phyloP scores from a whole-genome alignment of 2,113 vertebrate genomes.

The Daphoenositta chrysoptera region DNA sequence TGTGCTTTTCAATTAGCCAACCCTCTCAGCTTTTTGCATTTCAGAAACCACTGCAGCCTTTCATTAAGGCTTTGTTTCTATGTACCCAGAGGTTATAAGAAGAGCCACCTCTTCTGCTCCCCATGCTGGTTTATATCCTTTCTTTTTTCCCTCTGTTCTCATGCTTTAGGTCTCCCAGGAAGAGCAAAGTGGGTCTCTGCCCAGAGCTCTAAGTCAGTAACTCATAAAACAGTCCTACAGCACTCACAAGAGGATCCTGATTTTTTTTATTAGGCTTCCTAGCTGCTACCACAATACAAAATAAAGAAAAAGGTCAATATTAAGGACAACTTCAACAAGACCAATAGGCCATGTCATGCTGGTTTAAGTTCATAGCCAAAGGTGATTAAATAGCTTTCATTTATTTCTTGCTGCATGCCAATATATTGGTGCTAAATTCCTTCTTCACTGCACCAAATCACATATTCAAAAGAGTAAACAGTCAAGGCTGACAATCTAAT shows the following conservation, averaged over 20 bases:
- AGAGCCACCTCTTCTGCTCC: background rate
- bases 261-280: background rate
- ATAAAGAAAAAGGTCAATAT: background rate
- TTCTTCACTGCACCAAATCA: background rate
- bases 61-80: background rate
- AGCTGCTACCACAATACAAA: background rate
- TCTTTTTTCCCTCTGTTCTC: background rate
- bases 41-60: background rate
- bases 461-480: background rate
- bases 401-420: background rate
- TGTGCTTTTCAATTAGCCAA: background rate
- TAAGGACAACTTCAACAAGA: background rate
- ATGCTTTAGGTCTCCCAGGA: background rate
- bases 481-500: background rate
- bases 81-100: accelerated
- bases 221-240: background rate
- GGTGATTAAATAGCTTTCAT: background rate
- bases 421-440: background rate
- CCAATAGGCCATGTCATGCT: background rate
- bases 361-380: background rate
- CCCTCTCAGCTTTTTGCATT: background rate
- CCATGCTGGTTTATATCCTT: background rate
- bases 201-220: background rate
- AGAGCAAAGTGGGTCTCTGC: background rate
- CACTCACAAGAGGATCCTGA: background rate